A percentile compares a stretch with the other conserved stretches of the same genome.
Conservation (phyloP, 2,888 invertebrate species). For the Cremastobaeus sp. region DNA sequence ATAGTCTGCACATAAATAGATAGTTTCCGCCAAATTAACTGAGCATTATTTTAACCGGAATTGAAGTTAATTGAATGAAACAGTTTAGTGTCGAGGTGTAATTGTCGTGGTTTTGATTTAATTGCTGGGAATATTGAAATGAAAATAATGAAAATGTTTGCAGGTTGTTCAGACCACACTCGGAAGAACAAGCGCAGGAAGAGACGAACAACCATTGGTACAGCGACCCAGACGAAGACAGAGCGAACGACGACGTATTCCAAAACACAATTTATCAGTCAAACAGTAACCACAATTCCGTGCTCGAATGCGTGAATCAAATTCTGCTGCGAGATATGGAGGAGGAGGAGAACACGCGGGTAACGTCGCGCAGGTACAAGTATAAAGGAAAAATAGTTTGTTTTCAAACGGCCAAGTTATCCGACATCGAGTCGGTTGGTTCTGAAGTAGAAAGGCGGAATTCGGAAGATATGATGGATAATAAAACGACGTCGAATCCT, state of each 20-base stretch:
- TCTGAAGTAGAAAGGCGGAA: conserved; percentile 76
- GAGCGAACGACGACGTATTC: conserved; percentile 80
- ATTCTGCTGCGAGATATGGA: conserved; percentile 87
- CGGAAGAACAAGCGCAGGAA: conserved; percentile 70
- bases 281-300: conserved; percentile 88
- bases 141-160: too few species aligned
- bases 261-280: conserved; percentile 74
- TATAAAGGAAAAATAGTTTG: conserved; percentile 75
- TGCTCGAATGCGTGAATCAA: conserved; percentile 91
- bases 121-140: too few species aligned
- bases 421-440: conserved; percentile 77
- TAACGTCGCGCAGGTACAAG: conserved; percentile 75
- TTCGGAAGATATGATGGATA: conserved; percentile 70
- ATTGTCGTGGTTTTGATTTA: too few species aligned
- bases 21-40: too few species aligned
- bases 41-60: too few species aligned
- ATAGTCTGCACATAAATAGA: too few species aligned
- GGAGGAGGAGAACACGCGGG: conserved; percentile 76
- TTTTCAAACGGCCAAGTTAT: conserved; percentile 75
- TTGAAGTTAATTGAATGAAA: too few species aligned
- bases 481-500: conserved; percentile 28
- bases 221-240: conserved; percentile 88
- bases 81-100: too few species aligned
- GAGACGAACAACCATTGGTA: conserved; percentile 88
- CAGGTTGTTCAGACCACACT: conserved; percentile 66